A percentile compares a stretch with the other conserved stretches of the same genome.
phyloP scores from a whole-genome alignment of 2,888 invertebrate genomes.

The Cecidostiba fungosa region DNA sequence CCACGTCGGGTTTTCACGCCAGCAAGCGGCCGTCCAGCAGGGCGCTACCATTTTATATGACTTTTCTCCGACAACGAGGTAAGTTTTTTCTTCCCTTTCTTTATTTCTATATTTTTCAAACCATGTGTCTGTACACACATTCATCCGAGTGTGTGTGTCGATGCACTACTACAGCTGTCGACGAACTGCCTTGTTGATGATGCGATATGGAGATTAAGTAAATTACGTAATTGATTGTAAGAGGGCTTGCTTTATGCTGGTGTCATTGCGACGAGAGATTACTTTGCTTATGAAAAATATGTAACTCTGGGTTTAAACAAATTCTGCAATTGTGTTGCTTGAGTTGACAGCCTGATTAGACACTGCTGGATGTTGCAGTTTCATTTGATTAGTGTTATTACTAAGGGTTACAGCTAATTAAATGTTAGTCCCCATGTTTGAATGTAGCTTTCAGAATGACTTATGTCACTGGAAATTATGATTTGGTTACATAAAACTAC shows the following conservation, averaged over 20 bases:
- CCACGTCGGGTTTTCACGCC: conserved; percentile 78
- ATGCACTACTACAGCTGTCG: background rate
- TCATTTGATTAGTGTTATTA: conserved; percentile 4
- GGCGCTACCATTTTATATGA: conserved; percentile 97
- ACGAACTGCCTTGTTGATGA: background rate
- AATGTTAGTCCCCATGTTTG: background rate
- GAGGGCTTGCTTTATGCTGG: background rate
- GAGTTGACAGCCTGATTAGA: background rate
- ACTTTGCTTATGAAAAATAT: background rate
- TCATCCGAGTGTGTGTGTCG: background rate
- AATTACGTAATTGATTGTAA: conserved; percentile 22
- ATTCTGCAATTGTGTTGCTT: background rate
- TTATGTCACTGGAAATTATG: background rate
- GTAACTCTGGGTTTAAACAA: background rate
- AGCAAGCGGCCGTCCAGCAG: conserved; percentile 87
- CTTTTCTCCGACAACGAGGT: conserved; percentile 97
- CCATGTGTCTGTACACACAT: background rate
- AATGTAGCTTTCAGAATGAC: background rate
- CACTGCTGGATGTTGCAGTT: background rate
- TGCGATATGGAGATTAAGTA: background rate
- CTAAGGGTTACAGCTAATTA: background rate
- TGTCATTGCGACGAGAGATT: background rate
- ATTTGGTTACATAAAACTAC: background rate
- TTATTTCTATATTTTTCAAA: background rate
- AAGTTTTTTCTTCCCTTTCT: conserved; percentile 78